A percentile compares a stretch with the other conserved stretches of the same genome.
These are phyloP conservation scores for Sphecodes monilicornis DNA, from an alignment of 2,888 invertebrate species.

Conservation along the genomic window DNA sequence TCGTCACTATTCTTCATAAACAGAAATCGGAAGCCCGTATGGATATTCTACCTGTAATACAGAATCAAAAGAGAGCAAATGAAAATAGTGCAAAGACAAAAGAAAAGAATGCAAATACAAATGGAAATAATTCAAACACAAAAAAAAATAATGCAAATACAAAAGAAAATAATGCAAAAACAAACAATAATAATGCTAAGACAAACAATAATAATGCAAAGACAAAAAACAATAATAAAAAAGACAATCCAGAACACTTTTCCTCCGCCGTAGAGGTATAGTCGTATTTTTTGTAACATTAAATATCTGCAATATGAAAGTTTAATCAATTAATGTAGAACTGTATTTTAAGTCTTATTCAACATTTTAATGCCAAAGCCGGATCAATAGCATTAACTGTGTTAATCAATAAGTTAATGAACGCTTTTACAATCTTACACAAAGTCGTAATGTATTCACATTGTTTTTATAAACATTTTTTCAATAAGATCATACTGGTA, in stretches of 20 bases:
- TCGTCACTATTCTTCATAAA: not conserved
- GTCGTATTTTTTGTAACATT: not conserved
- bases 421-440: too few relatives aligned
- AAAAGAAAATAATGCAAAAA: too few relatives aligned
- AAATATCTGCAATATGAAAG: not conserved
- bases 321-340: not conserved
- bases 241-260: not conserved
- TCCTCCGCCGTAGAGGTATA: not conserved
- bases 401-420: too few relatives aligned
- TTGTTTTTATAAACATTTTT: too few relatives aligned
- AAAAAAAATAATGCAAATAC: not conserved
- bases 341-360: not conserved
- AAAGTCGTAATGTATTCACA: too few relatives aligned
- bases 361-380: too few relatives aligned
- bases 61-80: not conserved
- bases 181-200: not conserved
- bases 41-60: not conserved
- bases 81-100: too few relatives aligned
- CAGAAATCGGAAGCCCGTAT: not conserved
- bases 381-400: too few relatives aligned
- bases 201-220: not conserved
- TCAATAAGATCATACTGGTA: not conserved
- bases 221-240: not conserved
- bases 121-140: not conserved
- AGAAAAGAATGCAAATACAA: too few relatives aligned